phyloP scores from a whole-genome alignment of 2,888 invertebrate genomes.

The Apotomis betuletana region DNA sequence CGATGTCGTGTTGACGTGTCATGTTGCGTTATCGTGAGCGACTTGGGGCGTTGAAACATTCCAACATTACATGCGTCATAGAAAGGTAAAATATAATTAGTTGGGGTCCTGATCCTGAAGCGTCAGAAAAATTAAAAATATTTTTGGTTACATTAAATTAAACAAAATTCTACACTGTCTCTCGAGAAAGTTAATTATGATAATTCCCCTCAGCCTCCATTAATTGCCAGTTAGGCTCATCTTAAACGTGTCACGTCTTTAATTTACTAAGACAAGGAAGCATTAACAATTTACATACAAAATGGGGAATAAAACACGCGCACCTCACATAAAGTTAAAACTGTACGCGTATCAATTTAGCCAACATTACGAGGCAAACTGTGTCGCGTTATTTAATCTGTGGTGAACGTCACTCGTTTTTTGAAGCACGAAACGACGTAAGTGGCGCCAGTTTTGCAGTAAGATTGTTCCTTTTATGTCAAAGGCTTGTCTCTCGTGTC shows the following conservation, averaged over 20 bases:
- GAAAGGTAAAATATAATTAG: too few relatives aligned
- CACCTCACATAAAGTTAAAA: constrained; percentile 21
- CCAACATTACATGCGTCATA: too few relatives aligned
- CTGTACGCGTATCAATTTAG: constrained; percentile 28
- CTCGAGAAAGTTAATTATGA: constrained; percentile 4
- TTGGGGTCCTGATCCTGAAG: too few relatives aligned
- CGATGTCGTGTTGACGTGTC: too few relatives aligned
- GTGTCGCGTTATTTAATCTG: constrained; percentile 37
- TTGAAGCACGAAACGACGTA: neutral
- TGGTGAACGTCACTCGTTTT: constrained; percentile 20
- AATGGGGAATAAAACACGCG: constrained; percentile 18
- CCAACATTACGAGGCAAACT: constrained; percentile 36
- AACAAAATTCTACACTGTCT: neutral
- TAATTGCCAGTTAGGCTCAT: neutral
- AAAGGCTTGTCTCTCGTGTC: neutral
- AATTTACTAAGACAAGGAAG: constrained; percentile 6
- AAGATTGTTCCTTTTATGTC: neutral
- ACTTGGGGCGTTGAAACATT: too few relatives aligned
- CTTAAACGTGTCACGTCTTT: constrained; percentile 10
- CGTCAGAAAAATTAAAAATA: too few relatives aligned
- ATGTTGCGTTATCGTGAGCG: too few relatives aligned
- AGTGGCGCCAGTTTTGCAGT: neutral
- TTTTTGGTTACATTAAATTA: neutral
- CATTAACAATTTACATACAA: constrained; percentile 17
- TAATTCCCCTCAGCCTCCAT: neutral